Evolutionary conservation across 2,797 vertebrate species (phyloP).

Genomic region (Chelon labrosus): DNA sequence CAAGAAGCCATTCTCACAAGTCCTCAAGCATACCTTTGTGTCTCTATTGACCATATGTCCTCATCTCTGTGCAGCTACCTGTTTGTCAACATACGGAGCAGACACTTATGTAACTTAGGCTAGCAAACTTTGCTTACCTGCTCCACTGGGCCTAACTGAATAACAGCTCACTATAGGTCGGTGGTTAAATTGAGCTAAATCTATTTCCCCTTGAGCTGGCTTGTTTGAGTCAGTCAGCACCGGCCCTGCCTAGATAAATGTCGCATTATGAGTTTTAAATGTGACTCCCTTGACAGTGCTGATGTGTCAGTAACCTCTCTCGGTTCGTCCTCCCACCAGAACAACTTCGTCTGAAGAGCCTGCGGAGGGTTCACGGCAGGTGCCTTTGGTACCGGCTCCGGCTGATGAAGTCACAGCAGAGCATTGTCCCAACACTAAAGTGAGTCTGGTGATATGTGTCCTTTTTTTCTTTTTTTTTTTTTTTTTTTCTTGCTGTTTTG

Average conservation of each 20-base stretch:
- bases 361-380: slow-evolving; percentile 95
- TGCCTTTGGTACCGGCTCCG: slow-evolving; percentile 97
- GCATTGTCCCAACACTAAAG: slow-evolving; percentile 96
- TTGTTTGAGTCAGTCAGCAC: not conserved
- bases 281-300: not conserved
- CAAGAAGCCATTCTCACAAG: not conserved
- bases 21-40: not conserved
- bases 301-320: not conserved
- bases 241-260: not conserved
- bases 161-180: not conserved
- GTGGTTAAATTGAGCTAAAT: not conserved
- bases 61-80: slow-evolving; percentile 29
- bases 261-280: not conserved
- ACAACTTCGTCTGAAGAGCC: slow-evolving; percentile 96
- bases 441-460: slow-evolving; percentile 78
- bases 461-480: not conserved
- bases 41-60: slow-evolving; percentile 1
- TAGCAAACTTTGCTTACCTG: slow-evolving; percentile 12
- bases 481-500: too few relatives aligned
- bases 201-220: too few relatives aligned
- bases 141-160: not conserved
- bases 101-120: slow-evolving; percentile 15
- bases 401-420: slow-evolving; percentile 96
- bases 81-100: slow-evolving; percentile 37
- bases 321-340: slow-evolving; percentile 79